Conservation (phyloP, 2,888 invertebrate species). For the Arge pagana region DNA sequence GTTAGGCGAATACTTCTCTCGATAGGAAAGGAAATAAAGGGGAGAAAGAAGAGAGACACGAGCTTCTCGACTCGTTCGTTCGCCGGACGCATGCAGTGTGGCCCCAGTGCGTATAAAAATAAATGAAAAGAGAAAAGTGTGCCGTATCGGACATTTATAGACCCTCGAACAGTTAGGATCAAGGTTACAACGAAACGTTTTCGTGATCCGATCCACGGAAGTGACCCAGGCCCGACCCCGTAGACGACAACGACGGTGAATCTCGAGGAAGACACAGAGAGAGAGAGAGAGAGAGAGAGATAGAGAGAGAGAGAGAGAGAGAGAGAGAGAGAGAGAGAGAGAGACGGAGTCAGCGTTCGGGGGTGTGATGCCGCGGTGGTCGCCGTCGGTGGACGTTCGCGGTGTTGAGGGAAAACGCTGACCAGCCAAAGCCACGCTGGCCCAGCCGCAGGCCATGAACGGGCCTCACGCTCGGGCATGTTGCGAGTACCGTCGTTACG, state of each 20-base stretch:
- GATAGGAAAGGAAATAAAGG: too few species aligned
- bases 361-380: slow-evolving; percentile 47
- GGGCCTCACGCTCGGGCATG: slow-evolving; percentile 31
- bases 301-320: slow-evolving; percentile 15
- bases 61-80: too few species aligned
- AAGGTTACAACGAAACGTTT: too few species aligned
- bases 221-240: too few species aligned
- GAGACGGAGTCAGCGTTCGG: neutral
- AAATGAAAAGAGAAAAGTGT: too few species aligned
- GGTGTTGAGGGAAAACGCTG: slow-evolving; percentile 47
- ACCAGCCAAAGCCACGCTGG: slow-evolving; percentile 51
- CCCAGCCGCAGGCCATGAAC: slow-evolving; percentile 44
- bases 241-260: too few species aligned
- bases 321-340: slow-evolving; percentile 14
- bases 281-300: slow-evolving; percentile 14
- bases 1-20: too few species aligned
- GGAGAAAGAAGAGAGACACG: too few species aligned
- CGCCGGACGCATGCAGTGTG: too few species aligned
- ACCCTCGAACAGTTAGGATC: too few species aligned
- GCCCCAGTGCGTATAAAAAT: slow-evolving; percentile 14
- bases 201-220: too few species aligned
- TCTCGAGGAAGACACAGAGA: slow-evolving; percentile 2
- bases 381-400: slow-evolving; percentile 32
- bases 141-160: too few species aligned
- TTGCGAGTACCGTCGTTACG: neutral